Evolutionary conservation across 1,140 invertebrate genomes (phyloP), one percentile per base, ranked within the genome.

Genomic region (Venustaconcha ellipsiformis): DNA sequence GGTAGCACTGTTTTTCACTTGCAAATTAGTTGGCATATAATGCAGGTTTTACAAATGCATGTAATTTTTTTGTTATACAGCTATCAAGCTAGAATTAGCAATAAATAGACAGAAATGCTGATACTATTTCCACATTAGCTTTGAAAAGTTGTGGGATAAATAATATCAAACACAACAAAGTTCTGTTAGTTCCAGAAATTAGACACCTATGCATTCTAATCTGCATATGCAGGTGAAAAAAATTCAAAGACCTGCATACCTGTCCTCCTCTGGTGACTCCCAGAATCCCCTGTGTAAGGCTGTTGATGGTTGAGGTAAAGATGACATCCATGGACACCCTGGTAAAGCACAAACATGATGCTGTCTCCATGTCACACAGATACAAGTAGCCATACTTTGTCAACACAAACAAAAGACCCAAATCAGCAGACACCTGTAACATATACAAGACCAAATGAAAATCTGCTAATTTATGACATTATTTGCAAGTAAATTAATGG

Each of bases 341-440:
- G 4, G 84, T 85, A 74, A 80, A 86, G 75, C 84, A 89, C 14
- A 91, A 80, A 76, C 84, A 88, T 4, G 84, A 83, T 13, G 85
- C 87, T 2, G 88, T 89, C 74, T 90, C 89, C 83, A 91, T 86
- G 76, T 91, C 90, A 84, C 88, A 89, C 55, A 90, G 70, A 78
- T 90, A 90, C 37, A 91, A 67, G 59, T 84, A 85, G 26, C 90
- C 89, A 83, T 90, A 90, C 76, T 91, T 91, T 18, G 89, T 89
- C 5, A 90, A 74, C 48, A 90, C 79, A 79, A 89, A 91, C 56
- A 90, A 80, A 58, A 91, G 81, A 2, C 89, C 89, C 70, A 87
- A 84, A 57, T 89, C 82, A 4, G 76, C 75, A 57, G 88, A 90
- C 4, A 89, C 88, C 89, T 90, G 76, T 1, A 83, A 78, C 57